Base-by-base conservation (phyloP, 2,888 invertebrate genomes). In the Eulithis prunata region DNA sequence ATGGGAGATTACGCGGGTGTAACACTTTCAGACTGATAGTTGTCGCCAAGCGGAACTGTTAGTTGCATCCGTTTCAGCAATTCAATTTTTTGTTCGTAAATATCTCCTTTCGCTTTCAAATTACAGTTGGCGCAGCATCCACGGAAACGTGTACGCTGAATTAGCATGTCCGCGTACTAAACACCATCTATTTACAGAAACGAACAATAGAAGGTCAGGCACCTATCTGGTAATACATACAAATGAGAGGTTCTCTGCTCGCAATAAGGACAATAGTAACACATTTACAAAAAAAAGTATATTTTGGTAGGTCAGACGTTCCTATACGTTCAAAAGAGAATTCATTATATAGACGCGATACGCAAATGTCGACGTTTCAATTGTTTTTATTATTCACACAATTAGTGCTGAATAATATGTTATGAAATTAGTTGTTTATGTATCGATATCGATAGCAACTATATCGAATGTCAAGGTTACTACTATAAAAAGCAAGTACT, bases 161-260 rank as follows among this genome's bases (percentile, higher is more conserved):
- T 92, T 90, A 90, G 83, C 90, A 86, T 84, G 86, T 87, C 83
- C 81, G 83, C 78, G 83, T 82, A 89, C 83, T 89, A 83, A 87
- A 85, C 88, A 82, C 78, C 81, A 78, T 79, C 84, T 89, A 88
- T 91, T 88, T 89, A 84, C 81, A 85, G 83, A 82, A 76, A 79
- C 83, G 72, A 82, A 90, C 90, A 91, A 90, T 89, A 86, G 90
- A 92, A 92, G 91, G 92, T 85, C 91, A 84, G 76, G 76, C 76
- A 77, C 73, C 14, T 47, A 52, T 38, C 77, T 73, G 78, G 76
- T 75, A 77, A 79, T 81, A 85, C 86, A 86, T 86, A 85, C 86
- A 83, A 86, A 89, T 85, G 83, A 85, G 73, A 80, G 21, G 75
- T 68, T 65, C 12, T 59, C 63, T 58, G 61, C 41, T 62, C 6